Percentiles rank a stretch among this genome's conserved stretches.
Evolutionary conservation across 2,113 vertebrate genomes (phyloP).

Genomic region (Benitochromis conjunctus): DNA sequence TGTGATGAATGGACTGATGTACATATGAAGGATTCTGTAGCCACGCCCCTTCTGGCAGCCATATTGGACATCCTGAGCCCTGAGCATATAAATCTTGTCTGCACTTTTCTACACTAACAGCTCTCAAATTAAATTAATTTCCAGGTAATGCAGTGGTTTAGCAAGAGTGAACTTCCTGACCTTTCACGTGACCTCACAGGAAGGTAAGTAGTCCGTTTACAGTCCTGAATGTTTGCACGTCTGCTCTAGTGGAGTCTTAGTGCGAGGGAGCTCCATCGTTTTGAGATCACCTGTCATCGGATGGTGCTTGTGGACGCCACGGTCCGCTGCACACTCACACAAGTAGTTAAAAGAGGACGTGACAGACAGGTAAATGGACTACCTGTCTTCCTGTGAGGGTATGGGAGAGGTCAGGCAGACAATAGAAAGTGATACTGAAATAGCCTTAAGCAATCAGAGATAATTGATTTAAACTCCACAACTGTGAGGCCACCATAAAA

Average conservation of each 20-base stretch:
- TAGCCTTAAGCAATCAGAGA: neutral
- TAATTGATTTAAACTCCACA: neutral
- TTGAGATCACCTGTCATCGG: neutral
- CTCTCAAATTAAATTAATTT: neutral
- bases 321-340: neutral
- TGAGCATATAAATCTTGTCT: neutral
- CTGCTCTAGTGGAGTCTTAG: neutral
- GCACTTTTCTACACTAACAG: neutral
- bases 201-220: neutral
- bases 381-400: neutral
- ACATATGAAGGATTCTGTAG: constrained; percentile 22
- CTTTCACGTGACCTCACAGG: neutral
- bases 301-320: neutral
- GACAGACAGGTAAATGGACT: neutral
- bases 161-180: neutral
- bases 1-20: constrained; percentile 26
- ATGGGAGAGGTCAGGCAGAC: neutral
- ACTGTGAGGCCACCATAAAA: neutral
- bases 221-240: neutral
- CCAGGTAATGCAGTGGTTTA: neutral
- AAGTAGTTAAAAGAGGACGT: neutral
- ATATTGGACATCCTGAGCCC: neutral
- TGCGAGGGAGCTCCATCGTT: neutral
- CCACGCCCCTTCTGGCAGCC: constrained; percentile 28
- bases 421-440: neutral